These are phyloP conservation scores for Brassicogethes aeneus DNA, from an alignment of 2,888 invertebrate species.

Conservation along the genomic window DNA sequence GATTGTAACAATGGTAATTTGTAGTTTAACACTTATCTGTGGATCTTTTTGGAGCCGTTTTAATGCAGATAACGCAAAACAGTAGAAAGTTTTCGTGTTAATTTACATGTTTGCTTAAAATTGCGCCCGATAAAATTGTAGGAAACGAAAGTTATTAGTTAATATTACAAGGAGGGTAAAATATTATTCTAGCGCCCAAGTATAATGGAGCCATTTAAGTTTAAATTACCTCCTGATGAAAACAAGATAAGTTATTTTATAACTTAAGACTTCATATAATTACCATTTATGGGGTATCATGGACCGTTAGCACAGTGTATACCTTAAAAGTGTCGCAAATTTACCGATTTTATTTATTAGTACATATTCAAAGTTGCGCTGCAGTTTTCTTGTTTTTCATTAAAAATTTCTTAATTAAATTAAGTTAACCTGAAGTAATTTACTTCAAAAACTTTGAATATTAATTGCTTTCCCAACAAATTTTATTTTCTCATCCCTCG, in stretches of 20 bases:
- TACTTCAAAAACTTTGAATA: too few relatives aligned
- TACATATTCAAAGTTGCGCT: too few relatives aligned
- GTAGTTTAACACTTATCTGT: neutral
- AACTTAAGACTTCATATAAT: slow-evolving; percentile 15
- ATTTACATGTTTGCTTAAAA: slow-evolving; percentile 2
- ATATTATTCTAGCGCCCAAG: slow-evolving; percentile 6
- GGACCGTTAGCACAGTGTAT: too few relatives aligned
- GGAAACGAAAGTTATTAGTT: slow-evolving; percentile 4
- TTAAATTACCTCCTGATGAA: slow-evolving; percentile 18
- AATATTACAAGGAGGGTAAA: slow-evolving; percentile 2
- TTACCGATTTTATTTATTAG: too few relatives aligned
- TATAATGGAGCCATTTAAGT: slow-evolving; percentile 15
- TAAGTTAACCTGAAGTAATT: too few relatives aligned
- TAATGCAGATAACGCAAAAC: neutral
- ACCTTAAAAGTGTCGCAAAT: too few relatives aligned
- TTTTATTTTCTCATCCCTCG: too few relatives aligned
- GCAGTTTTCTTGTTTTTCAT: too few relatives aligned
- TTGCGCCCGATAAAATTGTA: slow-evolving; percentile 9
- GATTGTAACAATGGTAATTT: neutral
- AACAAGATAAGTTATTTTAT: slow-evolving; percentile 15
- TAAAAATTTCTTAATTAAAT: too few relatives aligned
- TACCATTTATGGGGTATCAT: slow-evolving; percentile 17
- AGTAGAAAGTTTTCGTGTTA: neutral
- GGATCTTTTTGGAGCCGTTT: neutral
- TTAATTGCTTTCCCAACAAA: too few relatives aligned